These are phyloP conservation scores for Pluvianellus socialis DNA, from an alignment of 2,113 vertebrate genomes.

Conservation along the genomic window DNA sequence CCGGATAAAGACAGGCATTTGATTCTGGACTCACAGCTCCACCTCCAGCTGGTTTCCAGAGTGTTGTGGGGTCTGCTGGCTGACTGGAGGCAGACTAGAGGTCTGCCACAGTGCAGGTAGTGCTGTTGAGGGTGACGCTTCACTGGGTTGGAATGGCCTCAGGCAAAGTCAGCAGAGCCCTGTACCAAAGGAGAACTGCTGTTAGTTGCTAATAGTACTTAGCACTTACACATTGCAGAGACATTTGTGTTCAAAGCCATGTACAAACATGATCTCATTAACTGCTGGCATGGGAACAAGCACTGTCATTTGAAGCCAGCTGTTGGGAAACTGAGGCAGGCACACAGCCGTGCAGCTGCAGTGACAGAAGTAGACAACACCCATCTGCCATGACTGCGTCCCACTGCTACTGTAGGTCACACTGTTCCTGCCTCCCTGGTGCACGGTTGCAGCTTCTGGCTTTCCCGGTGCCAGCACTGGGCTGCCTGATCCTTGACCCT, in stretches of 20 bases:
- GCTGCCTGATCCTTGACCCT: neutral
- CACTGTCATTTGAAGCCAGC: neutral
- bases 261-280: neutral
- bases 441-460: neutral
- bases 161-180: conserved; percentile 37
- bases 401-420: neutral
- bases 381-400: rapidly evolving
- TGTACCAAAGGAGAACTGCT: conserved; percentile 1
- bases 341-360: rapidly evolving
- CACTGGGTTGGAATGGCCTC: conserved; percentile 43
- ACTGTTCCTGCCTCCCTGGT: neutral
- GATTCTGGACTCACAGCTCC: neutral
- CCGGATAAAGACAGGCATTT: neutral
- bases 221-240: conserved; percentile 3
- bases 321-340: conserved; percentile 33
- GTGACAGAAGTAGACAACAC: neutral
- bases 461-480: neutral
- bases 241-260: neutral
- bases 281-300: neutral
- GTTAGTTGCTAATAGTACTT: conserved; percentile 47
- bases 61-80: neutral
- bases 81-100: too few relatives aligned
- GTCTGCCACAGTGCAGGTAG: neutral
- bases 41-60: neutral
- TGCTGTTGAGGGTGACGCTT: neutral